A percentile compares a stretch with the other conserved stretches of the same genome.
phyloP scores from a whole-genome alignment of 1,140 invertebrate genomes.

The Aphis craccivora region DNA sequence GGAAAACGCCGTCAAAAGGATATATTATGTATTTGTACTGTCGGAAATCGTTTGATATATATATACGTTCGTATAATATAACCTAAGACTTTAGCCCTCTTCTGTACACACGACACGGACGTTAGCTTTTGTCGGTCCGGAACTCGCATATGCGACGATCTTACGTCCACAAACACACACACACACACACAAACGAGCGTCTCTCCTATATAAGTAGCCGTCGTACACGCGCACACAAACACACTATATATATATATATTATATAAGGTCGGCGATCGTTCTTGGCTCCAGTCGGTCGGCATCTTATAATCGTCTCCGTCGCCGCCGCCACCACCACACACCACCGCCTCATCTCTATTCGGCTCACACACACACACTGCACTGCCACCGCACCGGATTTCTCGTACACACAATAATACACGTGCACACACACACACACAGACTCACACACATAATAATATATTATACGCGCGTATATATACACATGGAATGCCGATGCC shows the following conservation, averaged over 20 bases:
- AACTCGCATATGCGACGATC: background rate
- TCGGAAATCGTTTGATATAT: background rate
- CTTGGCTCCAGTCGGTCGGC: conserved; percentile 50
- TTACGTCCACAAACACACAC: background rate
- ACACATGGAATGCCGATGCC: conserved; percentile 14
- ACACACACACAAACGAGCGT: background rate
- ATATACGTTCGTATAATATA: background rate
- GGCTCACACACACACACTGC: background rate
- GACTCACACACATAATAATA: background rate
- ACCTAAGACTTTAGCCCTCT: background rate
- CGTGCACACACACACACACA: background rate
- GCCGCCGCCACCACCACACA: background rate
- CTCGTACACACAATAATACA: background rate
- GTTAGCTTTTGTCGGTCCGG: background rate
- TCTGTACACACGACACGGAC: background rate
- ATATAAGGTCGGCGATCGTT: background rate
- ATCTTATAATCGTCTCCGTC: conserved; percentile 29
- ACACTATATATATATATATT: background rate
- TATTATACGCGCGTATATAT: background rate
- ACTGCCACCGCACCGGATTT: background rate
- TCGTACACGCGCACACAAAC: no score
- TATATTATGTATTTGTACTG: background rate
- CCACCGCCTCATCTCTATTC: background rate
- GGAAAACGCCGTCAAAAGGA: conserved; percentile 11
- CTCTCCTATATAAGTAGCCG: background rate